Conservation (phyloP, 1,140 invertebrate genomes). For the Tribolium castaneum region DNA sequence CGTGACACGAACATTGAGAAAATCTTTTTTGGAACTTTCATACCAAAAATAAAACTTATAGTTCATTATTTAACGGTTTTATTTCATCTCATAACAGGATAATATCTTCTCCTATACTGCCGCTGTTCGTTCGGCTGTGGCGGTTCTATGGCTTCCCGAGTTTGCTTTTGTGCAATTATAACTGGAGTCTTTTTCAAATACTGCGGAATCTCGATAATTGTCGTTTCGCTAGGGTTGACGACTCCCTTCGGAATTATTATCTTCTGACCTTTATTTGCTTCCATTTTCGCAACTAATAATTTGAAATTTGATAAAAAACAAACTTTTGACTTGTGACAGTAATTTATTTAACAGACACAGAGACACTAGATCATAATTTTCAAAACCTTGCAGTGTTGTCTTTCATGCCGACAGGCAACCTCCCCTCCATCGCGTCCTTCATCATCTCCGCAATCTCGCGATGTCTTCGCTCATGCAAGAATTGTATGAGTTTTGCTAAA, state of each 20-base stretch:
- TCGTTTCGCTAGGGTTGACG: slow-evolving; percentile 47
- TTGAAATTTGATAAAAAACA: neutral
- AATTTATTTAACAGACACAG: neutral
- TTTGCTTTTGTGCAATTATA: slow-evolving; percentile 30
- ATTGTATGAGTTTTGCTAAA: no score
- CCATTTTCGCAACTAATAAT: neutral
- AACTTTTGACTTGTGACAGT: neutral
- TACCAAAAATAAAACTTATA: no score
- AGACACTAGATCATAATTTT: neutral
- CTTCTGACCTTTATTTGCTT: slow-evolving; percentile 29
- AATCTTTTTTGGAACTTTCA: no score
- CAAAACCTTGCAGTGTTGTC: no score
- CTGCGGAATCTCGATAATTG: slow-evolving; percentile 47
- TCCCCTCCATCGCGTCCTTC: no score
- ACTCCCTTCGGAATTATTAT: slow-evolving; percentile 48
- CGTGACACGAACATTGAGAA: no score
- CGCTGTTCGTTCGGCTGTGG: neutral
- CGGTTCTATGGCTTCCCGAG: neutral
- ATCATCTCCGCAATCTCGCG: no score
- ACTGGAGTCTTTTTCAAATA: slow-evolving; percentile 41
- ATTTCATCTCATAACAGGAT: neutral
- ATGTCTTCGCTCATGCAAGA: no score
- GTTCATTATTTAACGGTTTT: neutral
- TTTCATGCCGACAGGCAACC: no score
- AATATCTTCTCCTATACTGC: neutral